phyloP scores from a whole-genome alignment of 1,140 invertebrate species.

The Whitmania pigra region DNA sequence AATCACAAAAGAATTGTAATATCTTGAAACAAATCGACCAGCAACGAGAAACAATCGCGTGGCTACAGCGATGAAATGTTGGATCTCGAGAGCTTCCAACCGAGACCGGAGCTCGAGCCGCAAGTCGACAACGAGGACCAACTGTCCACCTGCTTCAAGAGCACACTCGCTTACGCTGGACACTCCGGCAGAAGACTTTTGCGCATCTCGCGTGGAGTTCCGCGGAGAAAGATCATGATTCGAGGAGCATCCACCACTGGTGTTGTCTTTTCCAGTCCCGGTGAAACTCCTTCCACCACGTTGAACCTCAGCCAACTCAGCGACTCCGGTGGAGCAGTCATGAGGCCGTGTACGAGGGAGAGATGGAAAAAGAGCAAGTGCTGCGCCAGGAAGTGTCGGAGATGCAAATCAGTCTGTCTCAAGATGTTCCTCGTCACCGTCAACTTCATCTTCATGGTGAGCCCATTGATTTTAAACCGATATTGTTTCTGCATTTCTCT shows the following conservation, averaged over 20 bases:
- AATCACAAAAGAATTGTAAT: too few species aligned
- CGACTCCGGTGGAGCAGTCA: background rate
- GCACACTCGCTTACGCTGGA: constrained; percentile 6
- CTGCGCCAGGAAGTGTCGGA: background rate
- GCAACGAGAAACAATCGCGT: too few species aligned
- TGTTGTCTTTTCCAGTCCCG: background rate
- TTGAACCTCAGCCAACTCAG: background rate
- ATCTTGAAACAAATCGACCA: too few species aligned
- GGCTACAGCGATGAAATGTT: too few species aligned
- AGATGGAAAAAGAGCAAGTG: constrained; percentile 3
- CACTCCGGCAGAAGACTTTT: constrained; percentile 1
- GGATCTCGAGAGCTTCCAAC: too few species aligned
- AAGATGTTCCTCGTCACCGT: constrained; percentile 1
- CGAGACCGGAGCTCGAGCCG: too few species aligned
- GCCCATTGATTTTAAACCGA: background rate
- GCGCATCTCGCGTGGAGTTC: background rate
- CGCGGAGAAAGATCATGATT: background rate
- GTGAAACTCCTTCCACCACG: background rate
- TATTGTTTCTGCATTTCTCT: background rate
- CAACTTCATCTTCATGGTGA: constrained; percentile 9
- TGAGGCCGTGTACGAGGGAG: background rate
- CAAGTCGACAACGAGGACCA: background rate
- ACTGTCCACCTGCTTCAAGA: constrained; percentile 5
- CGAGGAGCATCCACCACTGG: background rate
- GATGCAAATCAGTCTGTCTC: constrained; percentile 9